Conservation (phyloP, 2,113 vertebrate genomes). For the Seriola rivoliana region DNA sequence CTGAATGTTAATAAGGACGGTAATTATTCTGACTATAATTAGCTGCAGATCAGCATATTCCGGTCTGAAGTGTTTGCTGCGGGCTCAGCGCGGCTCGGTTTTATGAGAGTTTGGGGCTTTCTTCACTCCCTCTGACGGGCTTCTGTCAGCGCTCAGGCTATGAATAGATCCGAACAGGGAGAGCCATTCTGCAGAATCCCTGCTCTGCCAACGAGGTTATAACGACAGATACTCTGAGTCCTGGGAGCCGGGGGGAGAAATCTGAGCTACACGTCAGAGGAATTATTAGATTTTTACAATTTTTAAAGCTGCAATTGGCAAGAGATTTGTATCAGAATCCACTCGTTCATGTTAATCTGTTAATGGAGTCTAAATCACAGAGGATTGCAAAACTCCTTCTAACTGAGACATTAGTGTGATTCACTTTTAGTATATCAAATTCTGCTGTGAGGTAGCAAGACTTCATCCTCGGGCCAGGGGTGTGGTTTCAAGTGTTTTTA, state of each 20-base stretch:
- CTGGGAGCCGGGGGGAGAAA: background rate
- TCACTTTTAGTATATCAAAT: background rate
- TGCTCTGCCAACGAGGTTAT: constrained; percentile 31
- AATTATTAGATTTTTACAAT: background rate
- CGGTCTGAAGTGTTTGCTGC: constrained; percentile 17
- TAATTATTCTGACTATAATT: constrained; percentile 48
- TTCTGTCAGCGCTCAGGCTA: constrained; percentile 39
- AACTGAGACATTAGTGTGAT: no score
- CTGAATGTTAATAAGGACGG: constrained; percentile 24
- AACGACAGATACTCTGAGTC: constrained; percentile 1
- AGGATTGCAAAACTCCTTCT: background rate
- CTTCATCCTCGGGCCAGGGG: background rate
- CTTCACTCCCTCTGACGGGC: constrained; percentile 15
- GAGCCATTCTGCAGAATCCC: constrained; percentile 31
- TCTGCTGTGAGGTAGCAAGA: background rate
- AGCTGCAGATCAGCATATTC: constrained; percentile 30
- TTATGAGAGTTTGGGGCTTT: constrained; percentile 39
- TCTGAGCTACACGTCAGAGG: background rate
- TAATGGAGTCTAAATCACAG: no score
- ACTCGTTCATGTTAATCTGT: background rate
- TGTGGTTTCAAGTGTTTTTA: background rate
- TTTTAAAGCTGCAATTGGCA: background rate
- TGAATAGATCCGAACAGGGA: constrained; percentile 41
- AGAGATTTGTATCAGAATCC: background rate
- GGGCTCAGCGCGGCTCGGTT: constrained; percentile 9